These are phyloP conservation scores for Stomorhina lunata DNA, from an alignment of 2,888 invertebrate genomes.

Conservation along the genomic window DNA sequence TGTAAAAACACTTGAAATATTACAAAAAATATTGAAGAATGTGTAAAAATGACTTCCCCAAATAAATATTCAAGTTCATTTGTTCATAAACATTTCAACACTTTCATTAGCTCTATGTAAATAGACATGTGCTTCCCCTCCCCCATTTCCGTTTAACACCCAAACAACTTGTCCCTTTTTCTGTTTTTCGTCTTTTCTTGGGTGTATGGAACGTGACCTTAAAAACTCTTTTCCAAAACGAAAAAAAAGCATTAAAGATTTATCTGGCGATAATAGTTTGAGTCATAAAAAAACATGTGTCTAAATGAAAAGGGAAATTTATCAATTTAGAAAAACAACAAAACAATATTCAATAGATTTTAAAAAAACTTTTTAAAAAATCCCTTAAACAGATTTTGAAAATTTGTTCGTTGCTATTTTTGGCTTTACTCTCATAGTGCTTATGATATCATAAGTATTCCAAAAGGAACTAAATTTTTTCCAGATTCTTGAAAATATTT, in stretches of 20 bases:
- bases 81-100: conserved; percentile 33
- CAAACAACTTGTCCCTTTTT: conserved; percentile 17
- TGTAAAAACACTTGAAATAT: neutral
- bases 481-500: neutral
- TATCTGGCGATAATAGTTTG: conserved; percentile 42
- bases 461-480: no score
- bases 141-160: neutral
- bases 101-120: conserved; percentile 10
- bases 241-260: conserved; percentile 8
- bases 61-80: conserved; percentile 27
- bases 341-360: neutral
- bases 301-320: conserved; percentile 12
- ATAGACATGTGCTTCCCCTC: neutral
- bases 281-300: conserved; percentile 39
- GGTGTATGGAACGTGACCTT: conserved; percentile 1
- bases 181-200: neutral
- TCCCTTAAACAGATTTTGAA: neutral
- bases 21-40: no score
- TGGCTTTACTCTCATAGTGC: no score
- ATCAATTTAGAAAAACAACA: conserved; percentile 1
- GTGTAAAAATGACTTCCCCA: neutral
- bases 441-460: no score
- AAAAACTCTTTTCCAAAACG: neutral
- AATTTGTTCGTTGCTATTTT: neutral
- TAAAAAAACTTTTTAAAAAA: neutral